Evolutionary conservation across 2,113 vertebrate genomes (phyloP), one percentile per base, ranked within the genome.

Genomic region (Nestor notabilis): DNA sequence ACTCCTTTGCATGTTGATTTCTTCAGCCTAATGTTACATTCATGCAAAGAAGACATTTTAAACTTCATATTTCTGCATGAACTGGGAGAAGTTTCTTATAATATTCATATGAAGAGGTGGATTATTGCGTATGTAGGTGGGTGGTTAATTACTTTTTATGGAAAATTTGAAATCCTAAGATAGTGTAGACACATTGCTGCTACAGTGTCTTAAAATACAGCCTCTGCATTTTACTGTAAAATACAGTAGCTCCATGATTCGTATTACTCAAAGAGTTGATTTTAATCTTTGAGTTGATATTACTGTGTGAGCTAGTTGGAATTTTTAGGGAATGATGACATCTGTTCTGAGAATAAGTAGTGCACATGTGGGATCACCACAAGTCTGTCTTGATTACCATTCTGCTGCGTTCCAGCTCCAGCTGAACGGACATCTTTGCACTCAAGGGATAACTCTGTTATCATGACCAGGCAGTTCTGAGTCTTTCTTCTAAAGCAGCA

Each of bases 261-360:
- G 13, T 70, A 11, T 79, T 96, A 82, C 37, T 87, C 61, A 91
- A 81, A 66, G 55, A 95, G 66, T 91, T 89, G 84, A 49, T 92
- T 94, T 92, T 89, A 93, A 69, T 89, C 37, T 28, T 53, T 61
- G 65, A 69, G 49, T 91, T 95, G 74, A 56, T 82, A 58, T 68
- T 89, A 39, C 61, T 83, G 43, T 37, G 18, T 71, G 39, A 95
- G 39, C 72, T 89, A 46, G 63, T 6, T 87, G 46, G 74, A 84
- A 96, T 96, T 96, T 94, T 93, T 96, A 90, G 94, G 37, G 65
- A 85, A 92, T 90, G 65, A 91, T 96, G 91, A 89, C 83, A 87
- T 96, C 92, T 95, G 56, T 89, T 96, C 86, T 84, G 69, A 92
- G 83, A 87, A 84, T 83, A 93, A 94, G 60, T 64, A 50, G 43